phyloP scores from a whole-genome alignment of 2,888 invertebrate genomes.

The Drosophila acutilabella region DNA sequence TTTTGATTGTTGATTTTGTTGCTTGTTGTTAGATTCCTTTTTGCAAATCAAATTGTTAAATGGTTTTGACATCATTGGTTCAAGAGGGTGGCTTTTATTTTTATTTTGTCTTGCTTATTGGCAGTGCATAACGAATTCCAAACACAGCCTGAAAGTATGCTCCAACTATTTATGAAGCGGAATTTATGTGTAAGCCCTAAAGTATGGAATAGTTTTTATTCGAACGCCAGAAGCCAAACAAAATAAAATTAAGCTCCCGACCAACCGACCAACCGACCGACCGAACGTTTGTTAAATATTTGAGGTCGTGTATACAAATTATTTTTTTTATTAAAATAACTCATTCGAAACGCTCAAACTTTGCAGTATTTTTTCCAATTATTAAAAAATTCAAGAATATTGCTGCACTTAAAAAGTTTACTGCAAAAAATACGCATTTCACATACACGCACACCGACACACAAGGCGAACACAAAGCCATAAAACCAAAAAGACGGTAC shows the following conservation, averaged over 20 bases:
- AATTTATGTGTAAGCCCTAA: conserved; percentile 2
- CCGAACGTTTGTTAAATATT: neutral
- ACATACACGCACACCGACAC: conserved; percentile 13
- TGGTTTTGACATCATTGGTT: neutral
- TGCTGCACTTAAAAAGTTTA: conserved; percentile 58
- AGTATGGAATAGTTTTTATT: conserved; percentile 5
- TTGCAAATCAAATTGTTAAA: conserved; percentile 19
- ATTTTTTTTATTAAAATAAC: conserved; percentile 47
- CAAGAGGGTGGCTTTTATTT: neutral
- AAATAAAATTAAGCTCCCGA: neutral
- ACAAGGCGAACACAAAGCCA: conserved; percentile 30
- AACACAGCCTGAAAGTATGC: conserved; percentile 7
- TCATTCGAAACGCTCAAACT: conserved; percentile 31
- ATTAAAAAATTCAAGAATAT: conserved; percentile 52
- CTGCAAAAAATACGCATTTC: conserved; percentile 25
- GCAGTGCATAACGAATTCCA: neutral
- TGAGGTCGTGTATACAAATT: neutral
- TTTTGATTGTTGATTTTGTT: conserved; percentile 23
- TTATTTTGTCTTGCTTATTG: neutral
- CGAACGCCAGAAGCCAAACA: conserved; percentile 7
- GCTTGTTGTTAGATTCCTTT: neutral
- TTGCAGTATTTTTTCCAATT: conserved; percentile 41
- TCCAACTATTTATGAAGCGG: neutral
- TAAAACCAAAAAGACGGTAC: conserved; percentile 51
- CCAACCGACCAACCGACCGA: no score